Percentiles rank a stretch among this genome's conserved stretches.
Evolutionary conservation across 1,140 invertebrate species (phyloP).

Genomic region (Globodera rostochiensis): DNA sequence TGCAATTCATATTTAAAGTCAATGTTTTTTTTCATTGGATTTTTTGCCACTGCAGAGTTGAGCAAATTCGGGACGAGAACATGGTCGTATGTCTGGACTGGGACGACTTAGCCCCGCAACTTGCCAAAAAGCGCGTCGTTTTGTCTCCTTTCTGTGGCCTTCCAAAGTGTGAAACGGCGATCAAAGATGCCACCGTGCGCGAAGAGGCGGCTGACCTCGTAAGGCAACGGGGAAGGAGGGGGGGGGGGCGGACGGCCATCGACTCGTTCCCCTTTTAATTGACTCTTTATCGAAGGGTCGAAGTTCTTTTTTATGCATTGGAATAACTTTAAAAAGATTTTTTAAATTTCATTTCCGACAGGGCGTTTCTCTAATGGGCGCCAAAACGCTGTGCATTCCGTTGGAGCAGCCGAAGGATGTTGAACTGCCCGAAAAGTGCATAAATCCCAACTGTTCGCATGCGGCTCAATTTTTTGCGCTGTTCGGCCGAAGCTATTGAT

Average conservation of each 20-base stretch:
- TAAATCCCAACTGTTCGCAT: conserved; percentile 81
- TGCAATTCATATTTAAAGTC: too few relatives aligned
- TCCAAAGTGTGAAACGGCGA: conserved; percentile 84
- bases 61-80: conserved; percentile 77
- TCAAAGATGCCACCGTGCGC: conserved; percentile 88
- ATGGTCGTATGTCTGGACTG: conserved; percentile 77
- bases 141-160: conserved; percentile 91
- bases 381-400: conserved; percentile 94
- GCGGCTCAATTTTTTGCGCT: conserved; percentile 84
- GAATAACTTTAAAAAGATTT: not conserved
- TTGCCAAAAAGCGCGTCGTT: conserved; percentile 85
- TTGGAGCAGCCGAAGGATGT: conserved; percentile 78
- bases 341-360: not conserved
- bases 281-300: too few relatives aligned
- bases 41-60: conserved; percentile 71
- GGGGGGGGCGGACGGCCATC: too few relatives aligned
- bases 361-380: conserved; percentile 90
- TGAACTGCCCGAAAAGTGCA: conserved; percentile 77
- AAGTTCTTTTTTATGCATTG: too few relatives aligned
- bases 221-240: not conserved
- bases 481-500: conserved; percentile 88
- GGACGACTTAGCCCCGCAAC: conserved; percentile 74
- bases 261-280: too few relatives aligned
- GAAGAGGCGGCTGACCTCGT: conserved; percentile 68
- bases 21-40: not conserved